Conservation (phyloP, 2,797 vertebrate genomes). For the Myoxocephalus aenaeus region DNA sequence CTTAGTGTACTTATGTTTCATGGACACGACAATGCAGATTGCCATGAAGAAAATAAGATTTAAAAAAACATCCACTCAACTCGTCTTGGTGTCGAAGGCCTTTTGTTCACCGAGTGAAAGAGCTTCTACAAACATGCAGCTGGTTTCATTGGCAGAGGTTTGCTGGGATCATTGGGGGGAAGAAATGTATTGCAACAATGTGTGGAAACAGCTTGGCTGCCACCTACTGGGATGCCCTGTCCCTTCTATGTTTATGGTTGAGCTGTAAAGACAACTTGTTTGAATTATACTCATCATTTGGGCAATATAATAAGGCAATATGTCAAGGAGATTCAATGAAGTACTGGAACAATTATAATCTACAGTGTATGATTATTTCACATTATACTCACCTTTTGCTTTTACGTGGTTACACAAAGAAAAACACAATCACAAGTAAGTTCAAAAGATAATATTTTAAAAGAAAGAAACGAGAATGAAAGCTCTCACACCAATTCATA, state of each 20-base stretch:
- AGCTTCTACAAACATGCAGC: not conserved
- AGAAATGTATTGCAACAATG: not conserved
- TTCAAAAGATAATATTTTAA: not conserved
- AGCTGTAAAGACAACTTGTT: not conserved
- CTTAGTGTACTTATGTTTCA: not conserved
- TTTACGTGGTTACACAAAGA: accelerated
- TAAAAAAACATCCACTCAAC: not conserved
- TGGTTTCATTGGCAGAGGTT: not conserved
- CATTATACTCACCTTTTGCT: not conserved
- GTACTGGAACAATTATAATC: not conserved
- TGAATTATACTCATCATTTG: not conserved
- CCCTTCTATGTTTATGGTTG: not conserved
- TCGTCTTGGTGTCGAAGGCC: too few relatives aligned
- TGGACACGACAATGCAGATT: not conserved
- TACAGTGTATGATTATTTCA: not conserved
- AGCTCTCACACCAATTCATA: not conserved
- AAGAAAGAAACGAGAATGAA: not conserved
- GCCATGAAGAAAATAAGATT: not conserved
- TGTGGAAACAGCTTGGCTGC: constrained; percentile 16
- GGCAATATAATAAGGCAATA: not conserved
- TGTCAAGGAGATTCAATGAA: not conserved
- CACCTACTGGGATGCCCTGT: constrained; percentile 7
- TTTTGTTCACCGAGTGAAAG: not conserved
- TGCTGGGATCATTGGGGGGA: not conserved
- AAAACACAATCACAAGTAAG: not conserved